Evolutionary conservation across 2,113 vertebrate species (phyloP), one percentile per base, ranked within the genome.

Genomic region (Zapornia atra): DNA sequence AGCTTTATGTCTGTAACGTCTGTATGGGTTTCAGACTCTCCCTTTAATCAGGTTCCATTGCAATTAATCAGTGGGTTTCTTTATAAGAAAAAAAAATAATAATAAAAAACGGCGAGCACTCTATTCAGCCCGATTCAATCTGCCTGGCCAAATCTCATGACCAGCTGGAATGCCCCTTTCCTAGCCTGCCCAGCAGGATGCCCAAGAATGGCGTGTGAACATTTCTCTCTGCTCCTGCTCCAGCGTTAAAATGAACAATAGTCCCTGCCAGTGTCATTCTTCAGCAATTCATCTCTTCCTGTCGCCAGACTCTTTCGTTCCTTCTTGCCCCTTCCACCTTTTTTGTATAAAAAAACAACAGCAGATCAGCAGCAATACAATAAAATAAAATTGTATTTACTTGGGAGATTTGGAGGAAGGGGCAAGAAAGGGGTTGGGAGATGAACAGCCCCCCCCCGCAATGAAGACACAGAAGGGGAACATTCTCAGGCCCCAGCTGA

Each of bases 161-260:
- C 98, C 95, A 96, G 98, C 97, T 97, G 96, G 97, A 96, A 96
- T 97, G 95, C 97, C 97, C 98, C 97, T 97, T 98, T 97, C 97
- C 98, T 98, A 95, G 97, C 77, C 61, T 98, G 97, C 98, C 97
- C 98, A 98, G 98, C 98, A 98, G 98, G 98, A 98, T 97, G 97
- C 98, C 97, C 98, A 94, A 95, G 92, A 97, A 98, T 98, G 97
- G 98, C 98, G 98, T 98, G 98, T 98, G 98, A 98, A 98, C 95
- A 65, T 97, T 97, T 97, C 97, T 97, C 97, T 70, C 97, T 97
- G 98, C 97, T 97, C 97, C 91, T 60, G 96, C 96, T 98, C 94
- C 96, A 98, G 97, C 97, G 89, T 97, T 98, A 97, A 97, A 98
- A 97, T 96, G 98, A 98, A 98, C 98, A 98, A 98, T 98, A 96